These are phyloP conservation scores for Drosophila albomicans DNA, from an alignment of 1,140 invertebrate genomes.

Conservation along the genomic window DNA sequence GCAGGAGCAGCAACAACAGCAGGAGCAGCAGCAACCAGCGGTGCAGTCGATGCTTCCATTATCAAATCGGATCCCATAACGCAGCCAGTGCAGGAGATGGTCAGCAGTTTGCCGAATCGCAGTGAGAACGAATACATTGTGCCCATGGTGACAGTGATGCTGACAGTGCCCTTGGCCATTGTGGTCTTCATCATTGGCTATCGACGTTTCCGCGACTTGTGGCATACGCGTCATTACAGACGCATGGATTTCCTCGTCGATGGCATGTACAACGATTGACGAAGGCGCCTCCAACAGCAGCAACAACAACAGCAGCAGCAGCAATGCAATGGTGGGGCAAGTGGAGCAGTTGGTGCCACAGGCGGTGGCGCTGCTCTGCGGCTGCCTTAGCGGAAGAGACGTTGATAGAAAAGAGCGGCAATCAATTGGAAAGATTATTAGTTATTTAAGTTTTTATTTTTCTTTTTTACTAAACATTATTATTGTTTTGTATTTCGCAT, in stretches of 20 bases:
- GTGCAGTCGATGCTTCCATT: slow-evolving; percentile 8
- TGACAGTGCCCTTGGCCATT: slow-evolving; percentile 86
- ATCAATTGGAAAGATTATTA: slow-evolving; percentile 56
- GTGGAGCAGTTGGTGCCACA: neutral
- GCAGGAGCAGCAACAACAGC: slow-evolving; percentile 9
- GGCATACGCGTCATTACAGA: slow-evolving; percentile 88
- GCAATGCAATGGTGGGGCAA: slow-evolving; percentile 14
- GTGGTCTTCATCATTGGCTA: slow-evolving; percentile 86
- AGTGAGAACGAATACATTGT: slow-evolving; percentile 85
- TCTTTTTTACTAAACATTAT: neutral
- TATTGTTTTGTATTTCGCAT: slow-evolving; percentile 46
- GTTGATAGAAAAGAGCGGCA: slow-evolving; percentile 24
- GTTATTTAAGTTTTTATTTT: slow-evolving; percentile 53
- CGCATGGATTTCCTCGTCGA: slow-evolving; percentile 89
- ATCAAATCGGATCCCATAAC: slow-evolving; percentile 24
- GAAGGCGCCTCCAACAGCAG: slow-evolving; percentile 46
- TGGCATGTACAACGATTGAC: slow-evolving; percentile 89
- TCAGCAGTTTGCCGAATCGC: slow-evolving; percentile 61
- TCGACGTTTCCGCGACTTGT: slow-evolving; percentile 87
- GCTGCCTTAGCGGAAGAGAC: slow-evolving; percentile 39
- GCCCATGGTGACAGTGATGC: slow-evolving; percentile 86
- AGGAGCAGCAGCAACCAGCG: neutral
- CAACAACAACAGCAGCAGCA: slow-evolving; percentile 7
- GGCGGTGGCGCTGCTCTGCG: slow-evolving; percentile 1
- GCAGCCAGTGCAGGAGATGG: slow-evolving; percentile 64